These are phyloP conservation scores for Aulostomus chinensis DNA, from an alignment of 2,797 vertebrate species.

Conservation along the genomic window DNA sequence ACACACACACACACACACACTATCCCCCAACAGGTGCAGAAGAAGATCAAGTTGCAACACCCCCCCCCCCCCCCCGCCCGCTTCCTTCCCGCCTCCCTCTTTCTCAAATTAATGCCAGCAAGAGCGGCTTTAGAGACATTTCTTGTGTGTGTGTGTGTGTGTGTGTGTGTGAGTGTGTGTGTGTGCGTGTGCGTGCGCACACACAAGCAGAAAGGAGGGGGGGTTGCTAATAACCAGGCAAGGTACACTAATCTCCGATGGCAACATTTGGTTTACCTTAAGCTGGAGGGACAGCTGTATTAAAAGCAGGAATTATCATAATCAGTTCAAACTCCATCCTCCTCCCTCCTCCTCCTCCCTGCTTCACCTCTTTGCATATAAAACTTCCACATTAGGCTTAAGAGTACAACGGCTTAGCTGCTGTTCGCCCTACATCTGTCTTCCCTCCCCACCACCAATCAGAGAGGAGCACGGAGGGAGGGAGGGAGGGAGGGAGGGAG, in stretches of 20 bases:
- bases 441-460: constrained; percentile 61
- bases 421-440: constrained; percentile 78
- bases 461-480: constrained; percentile 49
- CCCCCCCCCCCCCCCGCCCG: constrained; percentile 2
- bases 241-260: constrained; percentile 99
- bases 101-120: constrained; percentile 76
- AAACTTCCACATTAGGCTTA: constrained; percentile 79
- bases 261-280: constrained; percentile 99
- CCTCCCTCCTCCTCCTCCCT: constrained; percentile 50
- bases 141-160: constrained; percentile 83
- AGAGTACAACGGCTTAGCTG: constrained; percentile 75
- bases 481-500: constrained; percentile 11
- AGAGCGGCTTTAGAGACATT: constrained; percentile 74
- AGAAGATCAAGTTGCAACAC: constrained; percentile 90
- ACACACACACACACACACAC: constrained; percentile 13
- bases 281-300: constrained; percentile 89
- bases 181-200: constrained; percentile 26
- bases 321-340: constrained; percentile 76
- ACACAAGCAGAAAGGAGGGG: constrained; percentile 66
- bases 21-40: constrained; percentile 90
- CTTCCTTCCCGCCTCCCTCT: constrained; percentile 70
- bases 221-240: constrained; percentile 93
- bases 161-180: constrained; percentile 28
- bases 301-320: constrained; percentile 81
- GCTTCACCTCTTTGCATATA: constrained; percentile 75